A percentile compares a stretch with the other conserved stretches of the same genome.
phyloP scores from a whole-genome alignment of 2,113 vertebrate species.

The Eptesicus fuscus region DNA sequence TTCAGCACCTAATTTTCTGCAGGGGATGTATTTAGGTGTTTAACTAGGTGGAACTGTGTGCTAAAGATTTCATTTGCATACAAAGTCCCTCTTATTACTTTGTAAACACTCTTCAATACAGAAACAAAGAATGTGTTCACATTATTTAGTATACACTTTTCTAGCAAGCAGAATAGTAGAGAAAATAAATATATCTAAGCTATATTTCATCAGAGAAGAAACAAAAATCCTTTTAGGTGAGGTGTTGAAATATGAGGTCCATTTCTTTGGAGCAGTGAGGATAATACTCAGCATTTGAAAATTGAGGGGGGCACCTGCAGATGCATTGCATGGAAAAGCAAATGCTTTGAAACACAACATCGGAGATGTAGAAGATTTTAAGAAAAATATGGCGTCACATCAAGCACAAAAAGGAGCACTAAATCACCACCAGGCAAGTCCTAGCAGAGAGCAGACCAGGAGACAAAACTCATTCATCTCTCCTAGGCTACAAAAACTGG shows the following conservation, averaged over 20 bases:
- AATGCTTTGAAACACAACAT: constrained; percentile 63
- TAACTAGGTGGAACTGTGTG: constrained; percentile 77
- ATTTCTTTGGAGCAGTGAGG: constrained; percentile 57
- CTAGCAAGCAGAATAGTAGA: constrained; percentile 42
- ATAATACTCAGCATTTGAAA: constrained; percentile 54
- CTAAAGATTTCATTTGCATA: constrained; percentile 72
- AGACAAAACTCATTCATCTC: constrained; percentile 45
- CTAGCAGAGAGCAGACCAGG: constrained; percentile 1
- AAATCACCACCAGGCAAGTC: constrained; percentile 36
- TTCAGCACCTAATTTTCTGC: constrained; percentile 75
- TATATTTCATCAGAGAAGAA: constrained; percentile 66
- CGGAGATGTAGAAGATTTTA: constrained; percentile 52
- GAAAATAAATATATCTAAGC: constrained; percentile 65
- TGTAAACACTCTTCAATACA: constrained; percentile 47
- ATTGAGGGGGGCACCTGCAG: neutral
- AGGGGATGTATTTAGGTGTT: constrained; percentile 75
- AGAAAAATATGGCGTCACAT: constrained; percentile 59
- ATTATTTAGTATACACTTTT: constrained; percentile 39
- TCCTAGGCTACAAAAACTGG: neutral
- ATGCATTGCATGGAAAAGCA: constrained; percentile 42
- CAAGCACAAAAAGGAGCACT: constrained; percentile 58
- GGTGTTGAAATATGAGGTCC: constrained; percentile 66
- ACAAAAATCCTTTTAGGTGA: constrained; percentile 65
- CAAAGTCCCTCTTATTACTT: constrained; percentile 59
- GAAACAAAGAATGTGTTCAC: constrained; percentile 41